These are phyloP conservation scores for Drosophila obscura DNA, from an alignment of 1,140 invertebrate species.

Conservation along the genomic window DNA sequence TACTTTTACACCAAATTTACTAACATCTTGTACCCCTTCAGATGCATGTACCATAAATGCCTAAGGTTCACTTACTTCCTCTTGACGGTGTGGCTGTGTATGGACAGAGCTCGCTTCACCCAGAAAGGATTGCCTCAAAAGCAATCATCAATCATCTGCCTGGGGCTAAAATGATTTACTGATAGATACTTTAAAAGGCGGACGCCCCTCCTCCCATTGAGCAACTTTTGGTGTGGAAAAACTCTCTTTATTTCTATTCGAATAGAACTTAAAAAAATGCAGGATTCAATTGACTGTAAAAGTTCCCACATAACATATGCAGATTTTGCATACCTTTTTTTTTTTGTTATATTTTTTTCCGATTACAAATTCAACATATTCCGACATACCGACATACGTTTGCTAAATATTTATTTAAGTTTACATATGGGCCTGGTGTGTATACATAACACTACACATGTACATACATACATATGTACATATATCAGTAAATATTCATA, in stretches of 20 bases:
- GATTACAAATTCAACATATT: constrained; percentile 41
- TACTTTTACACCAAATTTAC: too few species aligned
- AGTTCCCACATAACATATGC: constrained; percentile 47
- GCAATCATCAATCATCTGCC: constrained; percentile 47
- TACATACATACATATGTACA: constrained; percentile 37
- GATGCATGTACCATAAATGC: too few species aligned
- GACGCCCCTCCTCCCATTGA: neutral
- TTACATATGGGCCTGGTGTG: constrained; percentile 29
- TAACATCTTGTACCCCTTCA: too few species aligned
- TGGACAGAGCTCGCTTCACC: too few species aligned
- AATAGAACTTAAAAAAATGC: constrained; percentile 57
- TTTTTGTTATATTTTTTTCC: constrained; percentile 19
- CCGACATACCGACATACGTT: constrained; percentile 29
- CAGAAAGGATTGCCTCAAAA: constrained; percentile 4
- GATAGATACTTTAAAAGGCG: constrained; percentile 8
- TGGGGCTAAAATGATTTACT: constrained; percentile 2
- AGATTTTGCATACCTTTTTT: constrained; percentile 30
- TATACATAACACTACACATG: constrained; percentile 47
- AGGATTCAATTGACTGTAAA: constrained; percentile 60
- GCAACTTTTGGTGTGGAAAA: constrained; percentile 25
- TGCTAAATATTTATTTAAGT: constrained; percentile 54
- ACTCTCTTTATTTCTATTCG: constrained; percentile 52
- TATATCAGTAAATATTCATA: constrained; percentile 34
- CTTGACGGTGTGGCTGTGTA: too few species aligned
- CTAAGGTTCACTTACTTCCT: too few species aligned